Evolutionary conservation across 1,140 invertebrate genomes (phyloP), one percentile per base, ranked within the genome.

Genomic region (Temnothorax longispinosus): DNA sequence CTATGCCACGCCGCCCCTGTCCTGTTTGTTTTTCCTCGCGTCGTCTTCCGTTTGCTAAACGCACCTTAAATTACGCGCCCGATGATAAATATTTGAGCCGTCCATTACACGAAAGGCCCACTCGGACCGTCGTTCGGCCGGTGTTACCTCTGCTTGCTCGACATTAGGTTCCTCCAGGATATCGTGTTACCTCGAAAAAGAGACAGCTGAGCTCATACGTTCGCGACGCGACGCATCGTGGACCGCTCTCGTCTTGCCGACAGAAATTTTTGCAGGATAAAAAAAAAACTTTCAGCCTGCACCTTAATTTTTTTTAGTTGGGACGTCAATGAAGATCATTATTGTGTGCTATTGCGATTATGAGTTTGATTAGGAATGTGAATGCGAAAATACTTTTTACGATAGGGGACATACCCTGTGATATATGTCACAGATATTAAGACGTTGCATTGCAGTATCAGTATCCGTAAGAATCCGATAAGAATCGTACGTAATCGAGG

Each of bases 41-140:
- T 92, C 87, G 87, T 94, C 93, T 94, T 93, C 92, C 93, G 93
- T 94, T 95, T 95, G 92, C 93, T 94, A 94, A 95, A 94, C 93
- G 93, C 93, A 94, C 94, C 93, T 95, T 93, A 95, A 95, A 94
- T 95, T 95, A 94, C 93, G 93, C 92, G 91, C 91, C 92, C 94
- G 94, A 95, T 95, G 94, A 95, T 94, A 95, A 95, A 95, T 95
- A 95, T 95, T 95, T 94, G 92, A 93, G 90, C 92, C 93, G 93
- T 94, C 93, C 93, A 94, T 94, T 95, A 94, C 94, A 91, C 88
- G 88, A 88, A 90, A 89, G 84, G 90, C 78, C 77, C 81, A 85
- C 87, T 86, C 88, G 87, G 89, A 87, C 74, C 78, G 64, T 62
- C 77, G 62, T 71, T 87, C 87, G 72, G 86, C 50, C 88, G 84